Percentiles rank a stretch among this genome's conserved stretches.
Evolutionary conservation across 2,797 vertebrate species (phyloP).

Genomic region (Fistularia tabacaria): DNA sequence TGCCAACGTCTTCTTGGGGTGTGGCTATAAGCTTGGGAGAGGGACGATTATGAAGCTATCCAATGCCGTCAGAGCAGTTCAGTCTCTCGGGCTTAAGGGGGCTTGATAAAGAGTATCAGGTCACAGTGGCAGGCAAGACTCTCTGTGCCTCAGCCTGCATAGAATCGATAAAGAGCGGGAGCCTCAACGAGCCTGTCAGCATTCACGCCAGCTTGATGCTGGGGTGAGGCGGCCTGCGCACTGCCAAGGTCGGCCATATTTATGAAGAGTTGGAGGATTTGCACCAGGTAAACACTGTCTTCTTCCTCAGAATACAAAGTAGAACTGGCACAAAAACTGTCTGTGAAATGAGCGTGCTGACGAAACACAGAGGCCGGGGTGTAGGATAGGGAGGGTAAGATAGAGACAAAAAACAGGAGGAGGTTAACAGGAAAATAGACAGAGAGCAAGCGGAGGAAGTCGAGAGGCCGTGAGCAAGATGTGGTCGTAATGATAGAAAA

Average conservation of each 20-base stretch:
- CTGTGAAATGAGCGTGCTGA: constrained; percentile 47
- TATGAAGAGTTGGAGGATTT: constrained; percentile 65
- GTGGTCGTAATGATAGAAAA: constrained; percentile 7
- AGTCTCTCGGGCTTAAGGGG: constrained; percentile 27
- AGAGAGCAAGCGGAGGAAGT: constrained; percentile 5
- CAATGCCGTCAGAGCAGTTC: constrained; percentile 11
- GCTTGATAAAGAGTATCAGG: constrained; percentile 61
- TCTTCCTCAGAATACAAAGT: constrained; percentile 65
- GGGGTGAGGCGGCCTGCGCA: constrained; percentile 28
- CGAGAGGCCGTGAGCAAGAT: constrained; percentile 1
- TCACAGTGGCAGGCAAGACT: constrained; percentile 51
- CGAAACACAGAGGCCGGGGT: constrained; percentile 43
- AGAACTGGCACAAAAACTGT: constrained; percentile 30
- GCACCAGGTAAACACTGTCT: constrained; percentile 56
- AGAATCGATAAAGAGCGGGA: constrained; percentile 61
- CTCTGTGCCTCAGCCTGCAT: constrained; percentile 46
- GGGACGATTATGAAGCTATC: constrained; percentile 27
- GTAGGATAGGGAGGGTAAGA: constrained; percentile 25
- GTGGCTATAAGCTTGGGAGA: constrained; percentile 19
- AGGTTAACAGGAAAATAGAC: constrained; percentile 41
- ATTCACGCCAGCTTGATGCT: constrained; percentile 44
- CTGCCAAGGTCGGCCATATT: constrained; percentile 60
- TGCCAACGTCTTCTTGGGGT: background rate
- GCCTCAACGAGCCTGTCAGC: constrained; percentile 50
- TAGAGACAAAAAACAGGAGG: constrained; percentile 23